Base-by-base conservation (phyloP, 2,888 invertebrate genomes). In the Carpatolechia fugitivella region DNA sequence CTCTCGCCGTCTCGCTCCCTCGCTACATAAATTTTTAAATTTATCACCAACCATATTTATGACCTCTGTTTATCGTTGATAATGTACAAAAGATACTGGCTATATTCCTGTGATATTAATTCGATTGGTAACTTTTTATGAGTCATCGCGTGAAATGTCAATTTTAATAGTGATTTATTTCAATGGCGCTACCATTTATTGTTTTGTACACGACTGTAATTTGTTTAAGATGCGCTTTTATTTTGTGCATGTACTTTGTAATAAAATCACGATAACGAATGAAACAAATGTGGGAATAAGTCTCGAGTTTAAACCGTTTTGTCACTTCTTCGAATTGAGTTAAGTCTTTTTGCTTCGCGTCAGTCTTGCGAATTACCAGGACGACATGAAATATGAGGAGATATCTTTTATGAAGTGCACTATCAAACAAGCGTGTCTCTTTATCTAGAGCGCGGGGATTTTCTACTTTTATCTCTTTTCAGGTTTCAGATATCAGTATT, bases 151-250 rank as follows among this genome's bases (percentile, higher is more conserved):
- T 87, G 84, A 87, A 85, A 76, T 82, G 84, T 81, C 84, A 86
- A 85, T 86, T 85, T 82, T 78, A 78, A 79, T 76, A 68, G 76
- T 82, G 82, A 85, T 85, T 86, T 81, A 81, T 82, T 72, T 74
- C 64, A 70, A 70, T 68, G 68, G 64, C 60, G 60, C 51, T 56
- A 30, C 31, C 53, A 59, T 68, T 69, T 69, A 71, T 71, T 65
- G 73, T 69, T 66, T 74, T 72, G 69, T 63, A 64, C 58, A 59
- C 59, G 64, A 62, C 55, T 53, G 64, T 70, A 66, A 69, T 70
- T 70, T 67, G 66, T 66, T 66, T 64, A 57, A 50, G 57, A 57
- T 61, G 60, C 48, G 56, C 52, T 50, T 66, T 63, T 61, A 51
- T 61, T 64, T 62, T 60, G 54, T 53, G 49, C 56, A 47, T 50